These are phyloP conservation scores for Elgonia sp. DNA, from an alignment of 2,888 invertebrate species.

Conservation along the genomic window DNA sequence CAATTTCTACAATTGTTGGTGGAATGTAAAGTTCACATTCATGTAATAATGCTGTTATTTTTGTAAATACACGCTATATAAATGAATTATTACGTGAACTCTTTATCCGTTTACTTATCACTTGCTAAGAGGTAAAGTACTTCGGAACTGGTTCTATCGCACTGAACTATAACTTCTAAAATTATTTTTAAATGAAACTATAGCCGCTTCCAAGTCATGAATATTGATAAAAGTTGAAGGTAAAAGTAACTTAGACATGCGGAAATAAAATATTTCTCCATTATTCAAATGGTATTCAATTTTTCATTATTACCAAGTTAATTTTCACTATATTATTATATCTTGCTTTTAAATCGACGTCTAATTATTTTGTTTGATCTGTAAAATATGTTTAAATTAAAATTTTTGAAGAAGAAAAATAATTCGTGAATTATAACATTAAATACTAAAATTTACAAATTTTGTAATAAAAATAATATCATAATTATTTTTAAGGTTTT, in stretches of 20 bases:
- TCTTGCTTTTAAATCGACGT: too few species aligned
- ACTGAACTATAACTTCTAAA: conserved; percentile 33
- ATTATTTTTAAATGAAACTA: conserved; percentile 46
- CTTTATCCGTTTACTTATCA: conserved; percentile 34
- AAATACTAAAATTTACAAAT: too few species aligned
- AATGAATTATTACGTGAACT: conserved; percentile 14
- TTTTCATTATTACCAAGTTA: too few species aligned
- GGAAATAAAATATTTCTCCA: conserved; percentile 6
- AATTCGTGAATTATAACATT: too few species aligned
- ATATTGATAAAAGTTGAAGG: conserved; percentile 26
- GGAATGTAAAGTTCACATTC: neutral
- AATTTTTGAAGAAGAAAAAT: too few species aligned
- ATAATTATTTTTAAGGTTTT: too few species aligned
- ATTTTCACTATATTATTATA: too few species aligned
- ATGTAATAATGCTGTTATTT: conserved; percentile 8
- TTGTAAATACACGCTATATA: neutral
- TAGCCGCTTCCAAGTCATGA: conserved; percentile 3
- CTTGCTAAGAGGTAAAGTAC: conserved; percentile 12
- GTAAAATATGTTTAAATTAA: too few species aligned
- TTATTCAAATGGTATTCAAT: neutral
- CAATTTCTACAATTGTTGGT: neutral
- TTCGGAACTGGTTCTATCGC: neutral
- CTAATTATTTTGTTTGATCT: too few species aligned
- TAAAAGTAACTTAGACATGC: neutral
- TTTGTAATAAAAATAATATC: too few species aligned